A percentile compares a stretch with the other conserved stretches of the same genome.
Evolutionary conservation across 1,140 invertebrate species (phyloP).

Genomic region (Drosophila ambigua): DNA sequence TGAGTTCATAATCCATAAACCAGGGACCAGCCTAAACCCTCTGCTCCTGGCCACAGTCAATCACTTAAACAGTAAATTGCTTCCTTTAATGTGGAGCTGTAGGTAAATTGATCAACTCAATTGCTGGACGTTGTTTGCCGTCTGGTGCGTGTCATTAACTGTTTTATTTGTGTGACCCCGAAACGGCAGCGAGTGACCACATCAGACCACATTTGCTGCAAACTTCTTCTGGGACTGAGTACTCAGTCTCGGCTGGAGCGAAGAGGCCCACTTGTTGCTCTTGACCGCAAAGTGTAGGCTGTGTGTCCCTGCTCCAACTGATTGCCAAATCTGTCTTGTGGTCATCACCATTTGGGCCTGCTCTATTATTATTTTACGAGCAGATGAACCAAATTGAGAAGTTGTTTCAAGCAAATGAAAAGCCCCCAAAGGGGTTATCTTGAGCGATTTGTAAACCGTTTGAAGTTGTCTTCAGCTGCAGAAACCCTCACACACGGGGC

Average conservation of each 20-base stretch:
- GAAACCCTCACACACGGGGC: no score
- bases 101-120: slow-evolving; percentile 38
- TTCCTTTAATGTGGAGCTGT: slow-evolving; percentile 19
- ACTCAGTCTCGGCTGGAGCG: neutral
- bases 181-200: slow-evolving; percentile 11
- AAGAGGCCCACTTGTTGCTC: slow-evolving; percentile 33
- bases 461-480: no score
- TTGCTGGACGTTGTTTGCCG: neutral
- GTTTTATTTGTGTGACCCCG: slow-evolving; percentile 36
- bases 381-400: slow-evolving; percentile 6
- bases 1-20: slow-evolving; percentile 36
- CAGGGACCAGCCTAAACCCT: neutral
- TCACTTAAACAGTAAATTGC: slow-evolving; percentile 44
- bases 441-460: no score
- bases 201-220: slow-evolving; percentile 21
- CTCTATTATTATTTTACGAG: slow-evolving; percentile 24
- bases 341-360: slow-evolving; percentile 36
- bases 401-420: neutral
- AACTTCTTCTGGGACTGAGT: slow-evolving; percentile 4
- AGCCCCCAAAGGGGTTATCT: no score
- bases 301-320: slow-evolving; percentile 8
- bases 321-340: slow-evolving; percentile 31
- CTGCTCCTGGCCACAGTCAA: slow-evolving; percentile 26
- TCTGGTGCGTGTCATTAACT: slow-evolving; percentile 41
- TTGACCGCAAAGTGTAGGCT: slow-evolving; percentile 51